Evolutionary conservation across 1,140 invertebrate species (phyloP).

Genomic region (Lithobius niger): DNA sequence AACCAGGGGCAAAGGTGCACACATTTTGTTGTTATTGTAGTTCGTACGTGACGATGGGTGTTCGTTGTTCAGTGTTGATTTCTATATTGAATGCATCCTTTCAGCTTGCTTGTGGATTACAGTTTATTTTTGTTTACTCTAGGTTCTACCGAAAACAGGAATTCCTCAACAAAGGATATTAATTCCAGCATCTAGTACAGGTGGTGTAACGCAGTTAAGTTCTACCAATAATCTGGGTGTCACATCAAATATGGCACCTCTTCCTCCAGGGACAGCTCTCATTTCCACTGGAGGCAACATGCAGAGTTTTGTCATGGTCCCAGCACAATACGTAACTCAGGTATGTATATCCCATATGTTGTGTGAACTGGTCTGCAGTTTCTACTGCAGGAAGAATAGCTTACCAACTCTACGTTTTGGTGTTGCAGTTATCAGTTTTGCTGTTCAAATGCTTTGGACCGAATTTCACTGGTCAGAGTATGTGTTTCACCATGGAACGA

Average conservation of each 20-base stretch:
- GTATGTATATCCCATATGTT: too few relatives aligned
- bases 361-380: too few relatives aligned
- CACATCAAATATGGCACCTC: slow-evolving; percentile 33
- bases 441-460: too few relatives aligned
- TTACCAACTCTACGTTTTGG: neutral
- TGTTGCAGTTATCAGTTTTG: slow-evolving; percentile 6
- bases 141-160: neutral
- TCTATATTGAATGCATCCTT: neutral
- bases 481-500: too few relatives aligned
- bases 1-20: neutral
- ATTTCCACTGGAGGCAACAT: slow-evolving; percentile 36
- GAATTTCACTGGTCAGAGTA: too few relatives aligned
- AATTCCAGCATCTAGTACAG: slow-evolving; percentile 11
- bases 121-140: neutral
- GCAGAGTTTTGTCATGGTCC: slow-evolving; percentile 42
- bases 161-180: slow-evolving; percentile 11
- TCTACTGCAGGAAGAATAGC: too few relatives aligned
- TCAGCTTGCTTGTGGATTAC: neutral
- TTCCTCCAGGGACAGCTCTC: slow-evolving; percentile 40
- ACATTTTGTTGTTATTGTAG: neutral
- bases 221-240: slow-evolving; percentile 9
- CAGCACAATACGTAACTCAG: slow-evolving; percentile 44
- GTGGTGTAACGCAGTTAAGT: slow-evolving; percentile 21
- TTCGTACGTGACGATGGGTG: neutral
- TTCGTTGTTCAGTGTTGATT: neutral